These are phyloP conservation scores for Drosophila rubida DNA, from an alignment of 2,888 invertebrate genomes.

Conservation along the genomic window DNA sequence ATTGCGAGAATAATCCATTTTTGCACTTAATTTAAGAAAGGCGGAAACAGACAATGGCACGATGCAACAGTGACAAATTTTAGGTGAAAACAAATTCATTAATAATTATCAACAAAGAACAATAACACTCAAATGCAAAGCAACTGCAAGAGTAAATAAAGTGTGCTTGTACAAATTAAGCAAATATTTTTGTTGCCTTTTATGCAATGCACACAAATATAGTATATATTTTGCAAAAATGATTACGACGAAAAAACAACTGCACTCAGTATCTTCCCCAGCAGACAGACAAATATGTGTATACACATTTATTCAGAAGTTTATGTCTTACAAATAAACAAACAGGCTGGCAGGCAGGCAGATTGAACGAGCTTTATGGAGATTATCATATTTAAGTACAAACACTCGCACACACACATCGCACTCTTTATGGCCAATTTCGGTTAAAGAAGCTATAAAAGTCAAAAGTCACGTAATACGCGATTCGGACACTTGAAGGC, in stretches of 20 bases:
- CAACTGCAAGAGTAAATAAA: conserved; percentile 37
- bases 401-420: background rate
- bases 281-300: conserved; percentile 3
- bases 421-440: background rate
- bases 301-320: background rate
- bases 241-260: conserved; percentile 41
- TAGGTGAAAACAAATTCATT: conserved; percentile 44
- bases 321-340: conserved; percentile 9
- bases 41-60: conserved; percentile 45
- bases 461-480: conserved; percentile 8
- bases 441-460: conserved; percentile 3
- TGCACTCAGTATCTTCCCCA: conserved; percentile 38
- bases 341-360: no score
- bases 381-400: conserved; percentile 3
- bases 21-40: conserved; percentile 56
- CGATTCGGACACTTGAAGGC: background rate
- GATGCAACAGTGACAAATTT: conserved; percentile 42
- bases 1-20: conserved; percentile 55
- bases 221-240: conserved; percentile 22
- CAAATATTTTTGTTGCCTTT: conserved; percentile 59
- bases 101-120: conserved; percentile 47
- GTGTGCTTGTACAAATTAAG: conserved; percentile 49
- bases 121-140: conserved; percentile 13
- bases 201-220: conserved; percentile 24
- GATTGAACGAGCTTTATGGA: background rate